Evolutionary conservation across 2,797 vertebrate species (phyloP), one percentile per base, ranked within the genome.

Genomic region (Lateolabrax maculatus): DNA sequence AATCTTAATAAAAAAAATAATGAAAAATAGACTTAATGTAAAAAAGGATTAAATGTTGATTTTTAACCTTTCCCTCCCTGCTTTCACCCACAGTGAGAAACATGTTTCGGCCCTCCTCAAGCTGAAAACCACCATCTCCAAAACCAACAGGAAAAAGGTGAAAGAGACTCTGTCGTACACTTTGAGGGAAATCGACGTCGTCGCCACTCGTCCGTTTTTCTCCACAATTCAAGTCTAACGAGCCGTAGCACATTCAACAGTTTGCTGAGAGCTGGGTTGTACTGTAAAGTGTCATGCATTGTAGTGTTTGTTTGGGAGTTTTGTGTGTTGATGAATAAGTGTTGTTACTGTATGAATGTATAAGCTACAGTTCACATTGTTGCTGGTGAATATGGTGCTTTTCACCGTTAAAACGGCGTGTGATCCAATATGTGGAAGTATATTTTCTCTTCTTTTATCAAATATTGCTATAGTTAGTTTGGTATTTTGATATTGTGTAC

Each of bases 51-150:
- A 19, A 49, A 27, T n/a, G 19, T 5, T 25, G 1, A 39, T 49
- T 44, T 75, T 15, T 2, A 37, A 49, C 3, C 2, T 61, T 55
- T 23, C 2, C 2, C 5, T 9, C 5, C 37, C 7, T 49, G 46
- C 13, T 55, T 34, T 39, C 27, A 0, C 58, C 58, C 34, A 8
- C 90, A 94, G 94, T 71, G 81, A 80, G 25, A 89, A 69, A 41
- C 94, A 94, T 0, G 29, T 94, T 0, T 82, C 77, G 0, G 87
- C 89, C 15, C 79, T 94, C 61, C 91, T 94, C 4, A 94, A 91
- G 43, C 89, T 94, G 21, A 94, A 94, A 84, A 69, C 82, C 1
- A 91, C 83, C 75, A 1, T 94, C 23, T 57, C 76, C 37, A 88
- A 21, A 51, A 39, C 25, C 0, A 53, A 93, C 71, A 77, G 87